These are phyloP conservation scores for Cremastobaeus sp. DNA, from an alignment of 2,888 invertebrate species.

Conservation along the genomic window DNA sequence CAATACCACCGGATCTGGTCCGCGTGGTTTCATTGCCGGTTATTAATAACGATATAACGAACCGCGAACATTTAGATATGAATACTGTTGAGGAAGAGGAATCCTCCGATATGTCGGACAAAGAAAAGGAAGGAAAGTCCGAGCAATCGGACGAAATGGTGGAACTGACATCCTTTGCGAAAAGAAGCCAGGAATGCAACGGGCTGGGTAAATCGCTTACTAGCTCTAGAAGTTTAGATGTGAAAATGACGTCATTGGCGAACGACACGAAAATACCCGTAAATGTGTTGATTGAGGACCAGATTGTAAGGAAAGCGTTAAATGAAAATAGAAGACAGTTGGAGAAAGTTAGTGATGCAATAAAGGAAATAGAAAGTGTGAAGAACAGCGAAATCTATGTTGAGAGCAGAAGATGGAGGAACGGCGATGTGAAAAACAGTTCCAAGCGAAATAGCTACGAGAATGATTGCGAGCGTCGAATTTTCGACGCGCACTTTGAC, in stretches of 20 bases:
- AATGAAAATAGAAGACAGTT: conserved; percentile 75
- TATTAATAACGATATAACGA: conserved; percentile 80
- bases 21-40: conserved; percentile 85
- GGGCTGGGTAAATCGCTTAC: conserved; percentile 64
- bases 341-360: conserved; percentile 76
- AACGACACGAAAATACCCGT: conserved; percentile 74
- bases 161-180: conserved; percentile 58
- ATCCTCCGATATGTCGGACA: conserved; percentile 66
- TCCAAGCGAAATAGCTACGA: conserved; percentile 72
- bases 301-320: conserved; percentile 76
- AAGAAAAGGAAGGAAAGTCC: conserved; percentile 61
- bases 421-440: conserved; percentile 63
- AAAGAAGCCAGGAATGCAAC: conserved; percentile 66
- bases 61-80: conserved; percentile 79
- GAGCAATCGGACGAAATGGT: conserved; percentile 53
- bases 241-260: conserved; percentile 59
- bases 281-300: conserved; percentile 75
- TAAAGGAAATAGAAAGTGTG: conserved; percentile 75
- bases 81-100: conserved; percentile 70
- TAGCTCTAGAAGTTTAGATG: conserved; percentile 68
- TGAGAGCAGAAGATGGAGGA: conserved; percentile 63
- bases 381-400: conserved; percentile 72
- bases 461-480: conserved; percentile 64
- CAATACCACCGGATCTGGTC: conserved; percentile 83
- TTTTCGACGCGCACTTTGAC: conserved; percentile 64